Evolutionary conservation across 2,888 invertebrate species (phyloP).

Genomic region (Leptopilina syphax): DNA sequence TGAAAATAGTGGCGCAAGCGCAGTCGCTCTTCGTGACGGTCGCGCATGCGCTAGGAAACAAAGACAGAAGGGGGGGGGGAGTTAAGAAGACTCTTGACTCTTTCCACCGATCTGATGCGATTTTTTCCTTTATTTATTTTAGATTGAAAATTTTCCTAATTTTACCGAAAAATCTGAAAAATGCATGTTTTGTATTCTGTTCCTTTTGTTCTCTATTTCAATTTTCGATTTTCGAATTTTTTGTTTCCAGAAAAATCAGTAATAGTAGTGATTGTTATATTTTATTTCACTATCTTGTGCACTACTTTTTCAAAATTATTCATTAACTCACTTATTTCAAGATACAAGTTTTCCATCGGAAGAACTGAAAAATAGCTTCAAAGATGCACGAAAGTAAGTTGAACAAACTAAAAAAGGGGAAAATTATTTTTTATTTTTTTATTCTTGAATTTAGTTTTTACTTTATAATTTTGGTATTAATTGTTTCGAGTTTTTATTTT

Average conservation of each 20-base stretch:
- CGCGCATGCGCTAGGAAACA: no score
- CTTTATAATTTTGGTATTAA: neutral
- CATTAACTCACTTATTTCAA: neutral
- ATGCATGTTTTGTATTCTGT: no score
- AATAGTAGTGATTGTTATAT: neutral
- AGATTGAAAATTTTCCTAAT: no score
- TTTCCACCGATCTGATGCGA: no score
- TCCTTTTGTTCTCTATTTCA: no score
- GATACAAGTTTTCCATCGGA: neutral
- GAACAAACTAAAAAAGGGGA: neutral
- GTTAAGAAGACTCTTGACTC: no score
- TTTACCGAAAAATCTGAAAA: no score
- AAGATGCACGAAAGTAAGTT: slow-evolving; percentile 9
- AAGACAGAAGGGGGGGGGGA: no score
- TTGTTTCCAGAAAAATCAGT: neutral
- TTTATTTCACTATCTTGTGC: neutral
- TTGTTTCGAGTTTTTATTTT: slow-evolving; percentile 4
- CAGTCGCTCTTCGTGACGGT: no score
- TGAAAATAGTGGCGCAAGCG: no score
- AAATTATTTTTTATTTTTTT: neutral
- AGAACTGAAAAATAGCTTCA: slow-evolving; percentile 20
- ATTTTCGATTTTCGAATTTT: neutral
- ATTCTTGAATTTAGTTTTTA: neutral
- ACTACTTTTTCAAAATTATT: neutral
- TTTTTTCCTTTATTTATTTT: no score